Percentiles rank a stretch among this genome's conserved stretches.
Evolutionary conservation across 2,888 invertebrate species (phyloP).

Genomic region (Nemapogon koenigi): DNA sequence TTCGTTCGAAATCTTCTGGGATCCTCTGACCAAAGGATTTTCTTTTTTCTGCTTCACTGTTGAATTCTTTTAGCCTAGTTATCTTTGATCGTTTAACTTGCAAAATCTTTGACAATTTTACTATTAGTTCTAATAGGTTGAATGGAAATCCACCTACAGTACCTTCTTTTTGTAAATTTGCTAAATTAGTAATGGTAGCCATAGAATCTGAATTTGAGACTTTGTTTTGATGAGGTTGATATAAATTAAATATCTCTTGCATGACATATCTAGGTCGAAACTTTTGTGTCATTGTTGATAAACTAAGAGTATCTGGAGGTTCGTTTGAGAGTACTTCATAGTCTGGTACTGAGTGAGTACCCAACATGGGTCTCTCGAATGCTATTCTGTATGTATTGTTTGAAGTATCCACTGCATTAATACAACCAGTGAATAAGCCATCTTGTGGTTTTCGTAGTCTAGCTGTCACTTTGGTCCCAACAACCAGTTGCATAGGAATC

Average conservation of each 20-base stretch:
- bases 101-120: constrained; percentile 85
- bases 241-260: constrained; percentile 60
- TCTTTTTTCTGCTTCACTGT: constrained; percentile 87
- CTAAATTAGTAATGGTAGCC: constrained; percentile 59
- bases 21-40: constrained; percentile 80
- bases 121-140: constrained; percentile 84
- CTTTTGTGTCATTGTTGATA: constrained; percentile 83
- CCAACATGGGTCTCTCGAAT: constrained; percentile 90
- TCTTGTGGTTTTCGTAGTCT: constrained; percentile 91
- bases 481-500: constrained; percentile 92
- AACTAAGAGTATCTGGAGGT: constrained; percentile 86
- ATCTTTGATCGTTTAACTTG: constrained; percentile 83
- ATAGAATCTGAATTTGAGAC: constrained; percentile 74
- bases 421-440: constrained; percentile 91
- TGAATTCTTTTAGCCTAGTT: constrained; percentile 81
- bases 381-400: constrained; percentile 94
- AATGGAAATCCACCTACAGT: constrained; percentile 84
- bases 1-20: constrained; percentile 87
- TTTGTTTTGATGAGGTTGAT: constrained; percentile 42
- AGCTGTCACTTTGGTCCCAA: constrained; percentile 94
- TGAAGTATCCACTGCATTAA: constrained; percentile 95
- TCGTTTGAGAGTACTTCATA: constrained; percentile 95
- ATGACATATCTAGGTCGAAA: constrained; percentile 74
- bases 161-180: constrained; percentile 45
- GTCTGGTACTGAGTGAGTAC: constrained; percentile 95